These are phyloP conservation scores for Schizopygopsis malacanthus DNA, from an alignment of 2,797 vertebrate genomes.

Conservation along the genomic window DNA sequence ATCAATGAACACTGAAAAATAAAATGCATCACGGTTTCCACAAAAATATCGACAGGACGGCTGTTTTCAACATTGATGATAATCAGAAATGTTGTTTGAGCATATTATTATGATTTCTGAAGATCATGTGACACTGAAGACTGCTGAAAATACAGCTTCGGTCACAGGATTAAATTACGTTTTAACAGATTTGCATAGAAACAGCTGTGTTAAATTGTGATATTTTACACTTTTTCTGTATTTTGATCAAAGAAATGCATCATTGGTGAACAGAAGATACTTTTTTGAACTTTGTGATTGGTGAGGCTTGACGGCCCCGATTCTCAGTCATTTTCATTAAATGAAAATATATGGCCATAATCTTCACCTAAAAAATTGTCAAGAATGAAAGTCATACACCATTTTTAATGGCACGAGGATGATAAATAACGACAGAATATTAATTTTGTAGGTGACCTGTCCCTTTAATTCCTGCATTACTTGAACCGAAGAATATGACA, in stretches of 20 bases:
- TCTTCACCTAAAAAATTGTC: neutral
- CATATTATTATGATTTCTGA: too few species aligned
- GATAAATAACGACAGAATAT: neutral
- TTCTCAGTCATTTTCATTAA: neutral
- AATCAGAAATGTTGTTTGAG: neutral
- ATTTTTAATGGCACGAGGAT: neutral
- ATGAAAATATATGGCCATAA: too few species aligned
- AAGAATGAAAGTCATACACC: neutral
- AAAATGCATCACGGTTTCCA: neutral
- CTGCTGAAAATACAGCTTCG: neutral
- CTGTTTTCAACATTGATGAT: neutral
- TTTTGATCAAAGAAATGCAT: neutral
- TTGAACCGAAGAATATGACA: conserved; percentile 19
- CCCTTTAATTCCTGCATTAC: conserved; percentile 5
- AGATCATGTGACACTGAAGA: neutral
- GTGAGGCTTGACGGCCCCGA: neutral
- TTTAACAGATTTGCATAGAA: neutral
- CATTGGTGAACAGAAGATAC: neutral
- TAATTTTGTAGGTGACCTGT: neutral
- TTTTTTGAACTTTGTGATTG: neutral
- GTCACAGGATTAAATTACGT: neutral
- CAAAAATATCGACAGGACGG: neutral
- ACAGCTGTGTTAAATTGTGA: neutral
- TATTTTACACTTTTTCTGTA: neutral
- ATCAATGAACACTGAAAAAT: neutral